A percentile compares a stretch with the other conserved stretches of the same genome.
Evolutionary conservation across 2,797 vertebrate species (phyloP).

Genomic region (Craterocephalus amniculus): DNA sequence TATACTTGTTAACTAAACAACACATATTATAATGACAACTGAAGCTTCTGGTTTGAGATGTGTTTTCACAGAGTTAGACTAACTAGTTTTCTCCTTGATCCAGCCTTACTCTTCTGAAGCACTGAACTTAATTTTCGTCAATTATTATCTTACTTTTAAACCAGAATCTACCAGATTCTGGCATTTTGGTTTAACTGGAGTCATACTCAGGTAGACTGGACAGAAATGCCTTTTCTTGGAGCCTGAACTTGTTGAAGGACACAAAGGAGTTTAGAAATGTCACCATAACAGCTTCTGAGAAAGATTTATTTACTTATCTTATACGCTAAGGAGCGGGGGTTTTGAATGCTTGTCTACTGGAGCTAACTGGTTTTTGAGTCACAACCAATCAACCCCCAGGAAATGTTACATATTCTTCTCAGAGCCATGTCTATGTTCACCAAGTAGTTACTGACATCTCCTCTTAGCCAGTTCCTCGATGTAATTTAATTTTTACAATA

Average conservation of each 20-base stretch:
- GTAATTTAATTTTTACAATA: conserved; percentile 10
- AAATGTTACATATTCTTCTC: background rate
- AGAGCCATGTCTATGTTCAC: background rate
- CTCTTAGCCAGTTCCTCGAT: background rate
- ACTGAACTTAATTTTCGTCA: background rate
- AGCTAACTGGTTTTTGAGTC: background rate
- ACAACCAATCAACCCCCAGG: background rate
- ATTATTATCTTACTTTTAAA: background rate
- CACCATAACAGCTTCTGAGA: background rate
- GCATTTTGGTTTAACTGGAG: background rate
- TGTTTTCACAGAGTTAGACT: background rate
- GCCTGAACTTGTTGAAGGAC: background rate
- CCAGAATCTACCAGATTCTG: background rate
- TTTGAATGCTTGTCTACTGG: background rate
- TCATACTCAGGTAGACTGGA: background rate
- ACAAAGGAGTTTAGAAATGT: too few species aligned
- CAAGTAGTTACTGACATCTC: background rate
- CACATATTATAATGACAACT: background rate
- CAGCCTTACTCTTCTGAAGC: background rate
- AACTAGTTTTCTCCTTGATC: background rate
- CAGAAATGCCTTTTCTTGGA: background rate
- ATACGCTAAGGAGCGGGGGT: background rate
- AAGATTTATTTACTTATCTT: background rate
- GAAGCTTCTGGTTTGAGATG: background rate
- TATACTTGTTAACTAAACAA: background rate